Evolutionary conservation across 2,888 invertebrate species (phyloP), one percentile per base, ranked within the genome.

Genomic region (Leucophenga maculata): DNA sequence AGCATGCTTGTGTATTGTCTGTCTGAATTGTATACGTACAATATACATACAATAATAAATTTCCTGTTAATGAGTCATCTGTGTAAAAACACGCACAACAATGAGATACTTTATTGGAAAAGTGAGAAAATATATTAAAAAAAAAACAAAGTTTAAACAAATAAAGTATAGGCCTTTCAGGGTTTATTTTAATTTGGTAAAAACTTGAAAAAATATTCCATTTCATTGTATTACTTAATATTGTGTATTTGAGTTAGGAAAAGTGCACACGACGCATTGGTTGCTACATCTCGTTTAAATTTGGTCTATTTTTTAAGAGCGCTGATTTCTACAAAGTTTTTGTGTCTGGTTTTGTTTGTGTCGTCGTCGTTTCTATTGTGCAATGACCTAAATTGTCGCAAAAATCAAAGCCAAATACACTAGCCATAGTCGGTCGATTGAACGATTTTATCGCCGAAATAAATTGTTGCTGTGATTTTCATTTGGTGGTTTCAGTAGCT

Each of bases 361-460:
- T 39, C 39, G 39, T 39, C 8, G 39, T 39, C 39, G 39, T 39
- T 83, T 76, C 74, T 76, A 84, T 84, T 82, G 82, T 84, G 84
- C 82, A 82, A 82, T 82, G 82, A 83, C 84, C 82, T 75, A 83
- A 83, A 80, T 82, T 77, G 74, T 66, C 67, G 46, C 70, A 69
- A 74, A 39, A 74, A 75, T 73, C 72, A 75, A 73, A 78, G 75
- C 74, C 73, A 75, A 77, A 74, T 71, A 75, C 69, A 75, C 68
- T 73, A 65, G 66, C 39, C 16, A 50, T 9, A 46, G 39, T 59
- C 39, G 26, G 59, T 60, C 32, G 26, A 8, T 60, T 14, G 22
- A 22, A 8, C 14, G 26, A 57, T 65, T 65, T 50, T 18, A 26
- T 65, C 57, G 11, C 26, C 26, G 26, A n/a, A 20, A 31, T 26